phyloP scores from a whole-genome alignment of 2,797 vertebrate species.

The Acrossocheilus wenchowensis region DNA sequence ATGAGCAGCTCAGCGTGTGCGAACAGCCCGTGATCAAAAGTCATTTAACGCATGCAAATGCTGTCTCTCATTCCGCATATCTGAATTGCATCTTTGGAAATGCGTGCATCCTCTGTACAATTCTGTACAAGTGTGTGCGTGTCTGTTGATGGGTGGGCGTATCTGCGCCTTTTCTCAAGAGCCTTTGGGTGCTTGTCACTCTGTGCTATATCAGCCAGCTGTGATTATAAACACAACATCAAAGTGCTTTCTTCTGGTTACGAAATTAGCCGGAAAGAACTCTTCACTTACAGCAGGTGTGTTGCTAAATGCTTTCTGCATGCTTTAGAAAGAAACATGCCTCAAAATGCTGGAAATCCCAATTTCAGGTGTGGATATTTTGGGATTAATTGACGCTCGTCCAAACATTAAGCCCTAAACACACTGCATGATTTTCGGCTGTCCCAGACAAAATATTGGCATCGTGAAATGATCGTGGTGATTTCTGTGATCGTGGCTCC shows the following conservation, averaged over 20 bases:
- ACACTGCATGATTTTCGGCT: too few species aligned
- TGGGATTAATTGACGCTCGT: neutral
- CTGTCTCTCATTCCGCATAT: constrained; percentile 13
- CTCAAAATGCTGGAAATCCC: neutral
- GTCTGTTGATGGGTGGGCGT: constrained; percentile 5
- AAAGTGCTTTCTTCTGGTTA: constrained; percentile 52
- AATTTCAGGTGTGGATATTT: neutral
- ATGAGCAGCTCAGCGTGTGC: neutral
- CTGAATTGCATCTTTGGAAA: constrained; percentile 3
- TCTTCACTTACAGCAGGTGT: constrained; percentile 44
- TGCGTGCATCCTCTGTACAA: neutral
- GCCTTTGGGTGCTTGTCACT: constrained; percentile 19
- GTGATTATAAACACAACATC: constrained; percentile 56
- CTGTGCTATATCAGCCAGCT: constrained; percentile 45
- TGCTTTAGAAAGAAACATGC: constrained; percentile 41
- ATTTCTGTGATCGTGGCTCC: too few species aligned
- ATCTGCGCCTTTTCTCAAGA: constrained; percentile 22
- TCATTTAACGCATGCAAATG: neutral
- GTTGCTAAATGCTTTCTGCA: constrained; percentile 23
- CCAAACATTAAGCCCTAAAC: neutral
- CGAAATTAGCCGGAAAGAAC: constrained; percentile 42
- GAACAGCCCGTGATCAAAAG: constrained; percentile 11
- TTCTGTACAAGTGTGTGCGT: constrained; percentile 6
- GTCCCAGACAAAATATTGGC: too few species aligned
- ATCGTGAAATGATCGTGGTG: too few species aligned